Evolutionary conservation across 2,888 invertebrate species (phyloP).

Genomic region (Stenchaetothrips biformis): DNA sequence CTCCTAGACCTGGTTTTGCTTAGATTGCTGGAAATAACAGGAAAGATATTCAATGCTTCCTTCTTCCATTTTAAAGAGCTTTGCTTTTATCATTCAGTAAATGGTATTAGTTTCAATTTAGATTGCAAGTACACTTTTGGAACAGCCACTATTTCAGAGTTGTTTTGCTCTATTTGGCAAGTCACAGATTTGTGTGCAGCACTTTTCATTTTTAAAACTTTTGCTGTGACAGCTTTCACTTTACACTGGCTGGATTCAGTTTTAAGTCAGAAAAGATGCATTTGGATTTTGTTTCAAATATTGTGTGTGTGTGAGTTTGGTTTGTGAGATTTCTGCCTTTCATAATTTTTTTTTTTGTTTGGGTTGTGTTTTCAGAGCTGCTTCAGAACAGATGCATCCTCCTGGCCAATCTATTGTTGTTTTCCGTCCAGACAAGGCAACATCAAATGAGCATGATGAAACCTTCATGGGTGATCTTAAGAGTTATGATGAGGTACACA

Average conservation of each 20-base stretch:
- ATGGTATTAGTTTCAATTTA: not conserved
- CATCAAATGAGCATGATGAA: conserved; percentile 77
- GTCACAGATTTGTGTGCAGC: too few species aligned
- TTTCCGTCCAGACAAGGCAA: conserved; percentile 73
- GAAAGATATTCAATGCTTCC: not conserved
- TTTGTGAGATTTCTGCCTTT: not conserved
- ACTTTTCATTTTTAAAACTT: too few species aligned
- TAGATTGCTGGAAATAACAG: not conserved
- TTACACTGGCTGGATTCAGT: too few species aligned
- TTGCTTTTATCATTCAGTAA: not conserved
- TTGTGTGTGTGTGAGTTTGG: not conserved
- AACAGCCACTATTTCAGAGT: not conserved
- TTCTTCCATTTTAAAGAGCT: not conserved
- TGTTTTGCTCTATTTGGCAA: not conserved
- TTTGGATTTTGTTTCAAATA: not conserved
- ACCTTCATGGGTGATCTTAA: conserved; percentile 69
- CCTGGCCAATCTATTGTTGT: conserved; percentile 76
- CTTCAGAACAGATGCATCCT: conserved; percentile 78
- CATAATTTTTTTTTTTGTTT: not conserved
- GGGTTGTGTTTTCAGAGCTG: conserved; percentile 62
- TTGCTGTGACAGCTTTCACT: too few species aligned
- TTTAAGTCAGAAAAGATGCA: not conserved
- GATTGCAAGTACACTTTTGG: not conserved
- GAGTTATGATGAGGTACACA: conserved; percentile 75
- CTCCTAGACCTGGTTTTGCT: not conserved